Evolutionary conservation across 2,113 vertebrate species (phyloP).

Genomic region (Thinocorus orbignyianus): DNA sequence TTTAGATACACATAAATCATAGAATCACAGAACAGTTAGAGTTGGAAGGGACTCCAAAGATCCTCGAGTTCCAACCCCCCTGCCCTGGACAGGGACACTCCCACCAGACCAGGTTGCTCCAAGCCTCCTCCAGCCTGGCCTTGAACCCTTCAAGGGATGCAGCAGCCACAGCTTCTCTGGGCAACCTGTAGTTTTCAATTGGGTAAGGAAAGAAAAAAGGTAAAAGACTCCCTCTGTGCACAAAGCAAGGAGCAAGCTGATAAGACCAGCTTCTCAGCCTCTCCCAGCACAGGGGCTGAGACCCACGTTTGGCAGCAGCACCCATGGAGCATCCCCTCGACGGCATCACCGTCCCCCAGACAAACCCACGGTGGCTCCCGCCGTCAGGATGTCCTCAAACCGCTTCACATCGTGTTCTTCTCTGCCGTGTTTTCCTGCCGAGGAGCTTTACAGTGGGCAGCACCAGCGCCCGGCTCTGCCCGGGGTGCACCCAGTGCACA

Average conservation of each 20-base stretch:
- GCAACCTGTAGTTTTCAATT: no score
- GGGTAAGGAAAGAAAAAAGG: neutral
- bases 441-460: neutral
- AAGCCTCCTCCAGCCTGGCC: no score
- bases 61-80: no score
- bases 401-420: fast-evolving
- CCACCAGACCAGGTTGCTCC: no score
- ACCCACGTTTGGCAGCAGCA: fast-evolving
- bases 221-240: neutral
- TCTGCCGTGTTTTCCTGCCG: neutral
- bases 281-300: neutral
- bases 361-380: fast-evolving
- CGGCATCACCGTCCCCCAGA: fast-evolving
- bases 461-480: neutral
- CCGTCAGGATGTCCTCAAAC: neutral
- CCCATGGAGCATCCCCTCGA: fast-evolving
- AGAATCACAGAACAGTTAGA: no score
- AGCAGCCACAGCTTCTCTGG: no score
- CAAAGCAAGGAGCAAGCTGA: neutral
- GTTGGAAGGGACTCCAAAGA: no score
- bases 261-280: fast-evolving
- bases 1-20: neutral
- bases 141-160: no score
- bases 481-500: no score
- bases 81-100: no score